Conservation (phyloP, 1,140 invertebrate species). For the Globodera rostochiensis region DNA sequence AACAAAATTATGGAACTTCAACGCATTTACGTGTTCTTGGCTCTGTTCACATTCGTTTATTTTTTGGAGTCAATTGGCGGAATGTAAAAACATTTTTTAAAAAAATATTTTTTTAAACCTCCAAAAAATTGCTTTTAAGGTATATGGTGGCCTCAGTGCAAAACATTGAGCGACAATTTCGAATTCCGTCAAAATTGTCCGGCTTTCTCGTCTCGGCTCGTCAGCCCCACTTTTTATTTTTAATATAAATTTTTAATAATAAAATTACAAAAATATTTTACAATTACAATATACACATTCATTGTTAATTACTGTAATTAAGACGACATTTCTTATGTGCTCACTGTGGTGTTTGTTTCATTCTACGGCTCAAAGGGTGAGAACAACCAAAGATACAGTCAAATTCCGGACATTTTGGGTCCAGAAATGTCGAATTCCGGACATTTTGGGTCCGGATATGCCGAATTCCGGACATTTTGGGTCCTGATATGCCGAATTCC, state of each 20-base stretch:
- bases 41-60: constrained; percentile 44
- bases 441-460: too few relatives aligned
- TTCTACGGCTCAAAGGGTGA: constrained; percentile 55
- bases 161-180: constrained; percentile 63
- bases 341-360: constrained; percentile 63
- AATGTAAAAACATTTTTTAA: constrained; percentile 14
- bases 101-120: not conserved
- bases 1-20: constrained; percentile 12
- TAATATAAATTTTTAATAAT: constrained; percentile 7
- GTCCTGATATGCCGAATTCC: too few relatives aligned
- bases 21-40: constrained; percentile 41
- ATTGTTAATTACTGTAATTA: constrained; percentile 18
- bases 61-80: constrained; percentile 45
- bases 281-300: too few relatives aligned
- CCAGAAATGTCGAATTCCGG: too few relatives aligned
- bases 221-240: constrained; percentile 8
- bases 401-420: too few relatives aligned
- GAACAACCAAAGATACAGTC: too few relatives aligned
- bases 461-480: too few relatives aligned
- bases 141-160: constrained; percentile 45
- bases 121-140: constrained; percentile 11
- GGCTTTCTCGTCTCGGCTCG: constrained; percentile 60
- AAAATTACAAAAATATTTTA: not conserved
- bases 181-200: constrained; percentile 60
- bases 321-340: constrained; percentile 64